Base-by-base conservation (phyloP, 2,113 vertebrate species). In the Poecilia latipinna region DNA sequence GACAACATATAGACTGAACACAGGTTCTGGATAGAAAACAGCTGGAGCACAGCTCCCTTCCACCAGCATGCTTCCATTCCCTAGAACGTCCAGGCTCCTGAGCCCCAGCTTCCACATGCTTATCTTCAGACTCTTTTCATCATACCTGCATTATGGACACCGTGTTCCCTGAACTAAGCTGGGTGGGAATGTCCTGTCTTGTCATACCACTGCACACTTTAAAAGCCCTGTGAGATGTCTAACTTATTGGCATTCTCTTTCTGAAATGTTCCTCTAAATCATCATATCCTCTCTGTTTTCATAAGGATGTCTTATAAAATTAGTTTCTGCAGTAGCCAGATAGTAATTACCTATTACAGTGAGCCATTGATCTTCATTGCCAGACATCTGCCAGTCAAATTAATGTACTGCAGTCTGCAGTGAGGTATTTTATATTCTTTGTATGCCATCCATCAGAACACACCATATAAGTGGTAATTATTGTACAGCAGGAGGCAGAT, bases 391-490 rank as follows among this genome's bases (percentile, higher is more conserved):
- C 22, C 19, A 73, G 17, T 19, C 7, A 54, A 54, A 54, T 22
- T 19, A 22, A 42, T 15, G 7, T 22, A 78, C 22, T 28, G 69
- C 61, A 29, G 33, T 65, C 60, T 73, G 70, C 79, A 82, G 70
- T 75, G 39, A 86, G 54, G 28, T 67, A 76, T 79, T 80, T 87
- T 65, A 80, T 88, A 78, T 85, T 69, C 71, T 67, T 48, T 29
- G 44, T 77, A 61, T 61, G 78, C 48, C 19, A 61, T 64, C 81
- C 77, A 78, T 35, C 15, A 65, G 85, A 68, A 78, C 74, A 78
- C 78, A 86, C 54, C 80, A 72, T 71, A 80, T 79, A 73, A 85
- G 83, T 80, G 67, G 79, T 77, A 90, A 88, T 90, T 84, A 91
- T 82, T 87, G 78, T 88, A 80, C 80, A 80, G 75, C 77, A 63